Conservation (phyloP, 2,113 vertebrate species). For the Talpa occidentalis region DNA sequence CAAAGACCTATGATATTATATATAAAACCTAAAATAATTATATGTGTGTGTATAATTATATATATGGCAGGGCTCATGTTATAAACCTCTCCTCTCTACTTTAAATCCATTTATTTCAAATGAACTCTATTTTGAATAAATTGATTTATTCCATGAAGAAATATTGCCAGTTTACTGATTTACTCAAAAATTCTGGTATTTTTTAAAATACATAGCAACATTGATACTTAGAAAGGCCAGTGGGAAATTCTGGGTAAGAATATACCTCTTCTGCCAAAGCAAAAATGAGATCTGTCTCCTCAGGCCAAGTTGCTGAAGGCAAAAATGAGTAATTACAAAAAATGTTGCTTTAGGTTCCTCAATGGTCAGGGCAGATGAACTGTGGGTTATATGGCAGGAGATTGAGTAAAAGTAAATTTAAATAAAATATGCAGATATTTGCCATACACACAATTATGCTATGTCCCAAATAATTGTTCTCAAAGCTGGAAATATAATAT, state of each 20-base stretch:
- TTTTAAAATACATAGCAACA: background rate
- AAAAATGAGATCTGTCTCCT: background rate
- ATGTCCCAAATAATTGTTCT: background rate
- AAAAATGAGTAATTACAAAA: background rate
- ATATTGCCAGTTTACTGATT: background rate
- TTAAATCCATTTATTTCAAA: background rate
- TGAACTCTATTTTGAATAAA: background rate
- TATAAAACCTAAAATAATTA: background rate
- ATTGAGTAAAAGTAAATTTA: background rate
- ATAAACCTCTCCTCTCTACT: background rate
- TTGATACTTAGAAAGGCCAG: background rate
- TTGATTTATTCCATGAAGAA: background rate
- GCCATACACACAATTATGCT: background rate
- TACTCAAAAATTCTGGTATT: background rate
- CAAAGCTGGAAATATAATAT: background rate
- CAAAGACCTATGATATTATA: background rate
- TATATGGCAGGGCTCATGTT: background rate
- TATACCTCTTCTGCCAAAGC: background rate
- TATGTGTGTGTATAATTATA: background rate
- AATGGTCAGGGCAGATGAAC: background rate
- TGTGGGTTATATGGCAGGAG: background rate
- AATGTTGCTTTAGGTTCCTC: background rate
- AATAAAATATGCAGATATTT: background rate
- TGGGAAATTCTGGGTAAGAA: background rate
- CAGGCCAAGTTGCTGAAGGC: background rate